Percentiles rank a stretch among this genome's conserved stretches.
Conservation (phyloP, 2,888 invertebrate species). For the Monoplex corrugatus region DNA sequence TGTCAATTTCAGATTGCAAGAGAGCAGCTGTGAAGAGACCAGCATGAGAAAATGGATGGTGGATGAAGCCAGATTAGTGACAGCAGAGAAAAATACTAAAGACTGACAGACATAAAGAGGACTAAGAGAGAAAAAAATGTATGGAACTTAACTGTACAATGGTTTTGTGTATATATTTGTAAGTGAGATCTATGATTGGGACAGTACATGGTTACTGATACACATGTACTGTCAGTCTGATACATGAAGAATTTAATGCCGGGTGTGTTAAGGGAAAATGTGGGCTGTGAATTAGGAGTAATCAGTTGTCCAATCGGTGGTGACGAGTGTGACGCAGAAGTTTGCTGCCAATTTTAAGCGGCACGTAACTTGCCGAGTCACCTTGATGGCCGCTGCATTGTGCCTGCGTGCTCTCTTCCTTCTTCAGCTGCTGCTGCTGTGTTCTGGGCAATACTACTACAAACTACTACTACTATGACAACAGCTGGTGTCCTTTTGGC, state of each 20-base stretch:
- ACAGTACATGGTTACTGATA: too few species aligned
- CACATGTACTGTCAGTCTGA: too few species aligned
- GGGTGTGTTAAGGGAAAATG: too few species aligned
- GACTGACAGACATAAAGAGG: not conserved
- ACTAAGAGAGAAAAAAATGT: not conserved
- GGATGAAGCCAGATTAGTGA: conserved; percentile 7
- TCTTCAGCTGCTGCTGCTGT: conserved; percentile 27
- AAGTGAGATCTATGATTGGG: too few species aligned
- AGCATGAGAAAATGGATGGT: conserved; percentile 25
- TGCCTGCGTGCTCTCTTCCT: not conserved
- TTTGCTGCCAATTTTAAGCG: too few species aligned
- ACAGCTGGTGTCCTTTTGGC: conserved; percentile 41
- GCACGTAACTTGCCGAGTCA: too few species aligned
- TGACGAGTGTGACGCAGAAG: too few species aligned
- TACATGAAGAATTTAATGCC: too few species aligned
- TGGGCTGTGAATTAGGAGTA: too few species aligned
- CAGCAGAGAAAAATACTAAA: not conserved
- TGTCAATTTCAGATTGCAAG: not conserved
- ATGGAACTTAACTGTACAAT: too few species aligned
- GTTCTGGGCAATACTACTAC: conserved; percentile 43
- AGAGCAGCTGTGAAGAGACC: not conserved
- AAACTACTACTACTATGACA: not conserved
- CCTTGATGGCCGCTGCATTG: conserved; percentile 43
- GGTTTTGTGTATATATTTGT: too few species aligned
- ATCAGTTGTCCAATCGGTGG: too few species aligned